Conservation (phyloP, 2,888 invertebrate genomes). For the Epirrita christyi region DNA sequence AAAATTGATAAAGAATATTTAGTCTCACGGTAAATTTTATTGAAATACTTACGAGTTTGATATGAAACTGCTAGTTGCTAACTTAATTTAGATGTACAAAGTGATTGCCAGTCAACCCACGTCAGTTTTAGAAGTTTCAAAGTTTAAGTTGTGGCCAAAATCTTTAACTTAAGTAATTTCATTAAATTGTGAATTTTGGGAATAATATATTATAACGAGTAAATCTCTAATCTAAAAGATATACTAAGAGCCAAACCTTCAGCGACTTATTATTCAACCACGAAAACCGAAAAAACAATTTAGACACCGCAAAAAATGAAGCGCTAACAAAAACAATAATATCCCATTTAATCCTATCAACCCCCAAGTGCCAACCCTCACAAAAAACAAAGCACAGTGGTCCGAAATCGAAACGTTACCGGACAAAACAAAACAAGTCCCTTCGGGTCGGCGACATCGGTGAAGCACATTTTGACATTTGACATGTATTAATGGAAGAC, state of each 20-base stretch:
- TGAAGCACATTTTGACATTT: conserved; percentile 50
- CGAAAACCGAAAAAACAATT: background rate
- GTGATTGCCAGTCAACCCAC: conserved; percentile 14
- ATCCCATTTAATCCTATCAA: conserved; percentile 38
- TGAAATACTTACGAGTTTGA: conserved; percentile 29
- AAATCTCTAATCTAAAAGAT: background rate
- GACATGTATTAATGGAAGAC: conserved; percentile 74
- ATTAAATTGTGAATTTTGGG: background rate
- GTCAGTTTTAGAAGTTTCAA: conserved; percentile 31
- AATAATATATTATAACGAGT: background rate
- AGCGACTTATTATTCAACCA: background rate
- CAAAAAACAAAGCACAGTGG: conserved; percentile 49
- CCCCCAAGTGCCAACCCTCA: conserved; percentile 34
- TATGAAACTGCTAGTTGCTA: conserved; percentile 12
- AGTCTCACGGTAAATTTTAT: conserved; percentile 35
- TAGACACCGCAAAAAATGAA: conserved; percentile 19
- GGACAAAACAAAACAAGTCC: conserved; percentile 57
- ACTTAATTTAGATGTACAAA: conserved; percentile 21
- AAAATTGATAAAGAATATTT: conserved; percentile 40
- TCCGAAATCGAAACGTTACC: conserved; percentile 54
- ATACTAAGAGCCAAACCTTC: background rate
- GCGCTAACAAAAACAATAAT: conserved; percentile 30
- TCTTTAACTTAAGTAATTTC: background rate
- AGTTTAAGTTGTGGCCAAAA: background rate
- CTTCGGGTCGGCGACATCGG: conserved; percentile 47